phyloP scores from a whole-genome alignment of 2,797 vertebrate genomes.

The Hozukius guyotensis region DNA sequence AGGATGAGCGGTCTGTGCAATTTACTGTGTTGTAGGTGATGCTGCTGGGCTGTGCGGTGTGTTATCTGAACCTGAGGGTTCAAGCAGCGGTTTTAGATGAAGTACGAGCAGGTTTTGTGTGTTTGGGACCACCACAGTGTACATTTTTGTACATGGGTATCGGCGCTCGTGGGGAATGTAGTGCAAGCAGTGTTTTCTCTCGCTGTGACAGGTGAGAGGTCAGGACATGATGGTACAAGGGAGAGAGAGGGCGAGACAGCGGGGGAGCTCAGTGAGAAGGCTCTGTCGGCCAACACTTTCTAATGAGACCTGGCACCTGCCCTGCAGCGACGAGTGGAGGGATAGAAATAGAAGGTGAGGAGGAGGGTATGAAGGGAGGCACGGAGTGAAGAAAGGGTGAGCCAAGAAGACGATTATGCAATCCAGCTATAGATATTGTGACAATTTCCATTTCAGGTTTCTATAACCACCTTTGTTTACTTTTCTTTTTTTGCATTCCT shows the following conservation, averaged over 20 bases:
- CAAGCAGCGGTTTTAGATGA: slow-evolving; percentile 24
- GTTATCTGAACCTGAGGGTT: slow-evolving; percentile 29
- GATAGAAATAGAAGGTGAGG: background rate
- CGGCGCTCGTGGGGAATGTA: background rate
- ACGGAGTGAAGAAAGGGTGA: background rate
- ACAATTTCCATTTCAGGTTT: background rate
- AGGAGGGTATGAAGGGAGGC: background rate
- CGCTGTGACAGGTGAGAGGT: slow-evolving; percentile 56
- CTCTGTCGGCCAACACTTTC: slow-evolving; percentile 23
- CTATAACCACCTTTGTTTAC: background rate
- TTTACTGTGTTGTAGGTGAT: background rate
- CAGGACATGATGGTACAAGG: slow-evolving; percentile 35
- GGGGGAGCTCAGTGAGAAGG: slow-evolving; percentile 26
- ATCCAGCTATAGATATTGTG: background rate
- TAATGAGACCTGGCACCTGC: slow-evolving; percentile 68
- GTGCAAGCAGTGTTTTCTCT: slow-evolving; percentile 10
- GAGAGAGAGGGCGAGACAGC: slow-evolving; percentile 23
- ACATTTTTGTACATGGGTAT: background rate
- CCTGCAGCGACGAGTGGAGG: slow-evolving; percentile 30
- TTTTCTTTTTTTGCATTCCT: background rate
- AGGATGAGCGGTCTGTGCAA: background rate
- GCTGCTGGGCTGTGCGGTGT: background rate
- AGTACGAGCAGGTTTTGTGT: slow-evolving; percentile 16
- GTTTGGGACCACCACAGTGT: background rate
- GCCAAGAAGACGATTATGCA: background rate